These are phyloP conservation scores for Lytechinus pictus DNA, from an alignment of 35 echinoderm and acorn worm genomes.

Conservation along the genomic window DNA sequence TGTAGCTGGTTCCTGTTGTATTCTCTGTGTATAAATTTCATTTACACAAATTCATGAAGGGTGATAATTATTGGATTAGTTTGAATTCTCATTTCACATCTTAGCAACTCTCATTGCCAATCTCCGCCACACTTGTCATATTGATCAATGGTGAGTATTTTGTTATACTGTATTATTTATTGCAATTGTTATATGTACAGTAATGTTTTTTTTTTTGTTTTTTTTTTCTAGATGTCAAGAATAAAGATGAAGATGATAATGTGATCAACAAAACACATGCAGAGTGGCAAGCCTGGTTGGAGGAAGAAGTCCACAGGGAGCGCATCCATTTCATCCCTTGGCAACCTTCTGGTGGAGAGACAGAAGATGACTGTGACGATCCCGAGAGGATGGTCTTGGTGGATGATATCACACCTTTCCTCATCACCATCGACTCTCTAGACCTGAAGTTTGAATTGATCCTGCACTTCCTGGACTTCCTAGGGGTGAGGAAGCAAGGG, in stretches of 20 bases:
- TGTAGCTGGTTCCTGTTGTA: no score
- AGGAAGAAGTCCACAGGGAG: constrained; percentile 71
- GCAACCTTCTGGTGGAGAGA: constrained; percentile 76
- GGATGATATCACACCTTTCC: constrained; percentile 88
- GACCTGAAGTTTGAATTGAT: constrained; percentile 70
- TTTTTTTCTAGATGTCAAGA: constrained; percentile 18
- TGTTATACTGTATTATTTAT: no score
- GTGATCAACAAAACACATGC: constrained; percentile 27
- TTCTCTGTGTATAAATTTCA: no score
- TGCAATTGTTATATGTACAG: no score
- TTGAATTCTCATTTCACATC: no score
- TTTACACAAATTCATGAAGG: no score
- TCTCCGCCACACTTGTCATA: no score
- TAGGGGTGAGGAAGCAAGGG: constrained; percentile 58
- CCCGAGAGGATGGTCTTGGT: constrained; percentile 93
- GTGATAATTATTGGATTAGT: no score
- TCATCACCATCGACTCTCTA: constrained; percentile 65
- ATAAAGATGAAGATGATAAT: constrained; percentile 61
- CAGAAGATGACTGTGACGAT: constrained; percentile 97
- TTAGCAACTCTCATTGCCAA: no score
- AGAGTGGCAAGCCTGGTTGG: constrained; percentile 77
- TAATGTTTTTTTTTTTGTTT: neutral
- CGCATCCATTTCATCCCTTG: constrained; percentile 81
- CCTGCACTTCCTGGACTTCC: constrained; percentile 75
- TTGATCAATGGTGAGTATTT: no score